Evolutionary conservation across 2,888 invertebrate species (phyloP).

Genomic region (Leptopilina syphax): DNA sequence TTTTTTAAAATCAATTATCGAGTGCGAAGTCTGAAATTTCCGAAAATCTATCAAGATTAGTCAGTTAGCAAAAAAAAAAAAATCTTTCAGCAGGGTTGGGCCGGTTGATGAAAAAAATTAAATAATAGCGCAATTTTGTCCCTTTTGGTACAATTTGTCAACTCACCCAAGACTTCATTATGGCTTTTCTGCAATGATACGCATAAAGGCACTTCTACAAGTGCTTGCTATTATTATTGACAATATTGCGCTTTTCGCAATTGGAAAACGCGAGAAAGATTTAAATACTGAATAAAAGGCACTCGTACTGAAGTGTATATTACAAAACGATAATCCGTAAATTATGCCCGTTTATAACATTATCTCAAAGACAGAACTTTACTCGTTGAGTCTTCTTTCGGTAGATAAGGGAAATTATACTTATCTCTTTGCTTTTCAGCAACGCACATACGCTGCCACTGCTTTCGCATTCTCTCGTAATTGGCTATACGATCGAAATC

Average conservation of each 20-base stretch:
- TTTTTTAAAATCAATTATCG: too few relatives aligned
- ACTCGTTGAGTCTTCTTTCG: constrained; percentile 41
- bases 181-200: not conserved
- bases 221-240: constrained; percentile 12
- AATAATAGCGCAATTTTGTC: too few relatives aligned
- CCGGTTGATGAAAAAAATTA: too few relatives aligned
- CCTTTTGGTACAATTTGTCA: too few relatives aligned
- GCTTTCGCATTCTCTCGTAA: constrained; percentile 53
- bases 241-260: not conserved
- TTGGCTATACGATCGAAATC: constrained; percentile 52
- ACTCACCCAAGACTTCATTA: too few relatives aligned
- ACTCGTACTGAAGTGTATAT: not conserved
- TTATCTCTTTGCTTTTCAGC: constrained; percentile 52
- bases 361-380: constrained; percentile 29
- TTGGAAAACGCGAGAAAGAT: constrained; percentile 16
- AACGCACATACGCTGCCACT: constrained; percentile 28
- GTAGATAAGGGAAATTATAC: constrained; percentile 50
- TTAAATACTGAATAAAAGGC: constrained; percentile 22
- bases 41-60: too few relatives aligned
- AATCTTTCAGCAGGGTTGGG: too few relatives aligned
- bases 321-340: constrained; percentile 35
- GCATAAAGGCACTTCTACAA: not conserved
- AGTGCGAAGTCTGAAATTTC: too few relatives aligned
- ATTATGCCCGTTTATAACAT: constrained; percentile 35
- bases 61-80: too few relatives aligned